These are phyloP conservation scores for Machimus rusticus DNA, from an alignment of 2,888 invertebrate genomes.

Conservation along the genomic window DNA sequence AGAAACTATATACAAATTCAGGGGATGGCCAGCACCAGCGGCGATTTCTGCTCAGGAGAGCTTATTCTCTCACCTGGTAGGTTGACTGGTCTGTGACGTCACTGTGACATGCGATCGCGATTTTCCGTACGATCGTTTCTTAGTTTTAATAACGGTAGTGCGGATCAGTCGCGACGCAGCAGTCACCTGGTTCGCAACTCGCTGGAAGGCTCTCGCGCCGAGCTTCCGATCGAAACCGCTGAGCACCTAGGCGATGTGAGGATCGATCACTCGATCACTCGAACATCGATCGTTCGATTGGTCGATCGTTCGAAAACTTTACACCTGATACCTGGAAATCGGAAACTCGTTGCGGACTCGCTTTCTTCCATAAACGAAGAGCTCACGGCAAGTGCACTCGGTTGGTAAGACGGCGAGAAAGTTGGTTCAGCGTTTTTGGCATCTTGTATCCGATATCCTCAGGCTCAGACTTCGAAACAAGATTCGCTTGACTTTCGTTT, in stretches of 20 bases:
- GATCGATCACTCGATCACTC: not conserved
- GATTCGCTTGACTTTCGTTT: constrained; percentile 14
- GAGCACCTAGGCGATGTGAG: not conserved
- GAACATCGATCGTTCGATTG: not conserved
- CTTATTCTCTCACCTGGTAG: not conserved
- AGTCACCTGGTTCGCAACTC: not conserved
- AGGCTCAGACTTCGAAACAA: not conserved
- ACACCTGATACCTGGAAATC: not conserved
- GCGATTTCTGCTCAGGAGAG: not conserved
- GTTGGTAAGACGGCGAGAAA: not conserved
- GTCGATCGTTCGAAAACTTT: not conserved
- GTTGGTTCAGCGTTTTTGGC: not conserved
- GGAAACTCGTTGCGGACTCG: not conserved
- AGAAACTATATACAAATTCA: constrained; percentile 4
- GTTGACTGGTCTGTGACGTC: constrained; percentile 20
- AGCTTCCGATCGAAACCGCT: not conserved
- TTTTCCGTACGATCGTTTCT: not conserved
- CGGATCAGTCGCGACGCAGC: not conserved
- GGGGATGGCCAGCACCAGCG: not conserved
- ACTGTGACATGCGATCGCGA: not conserved
- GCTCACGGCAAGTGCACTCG: not conserved
- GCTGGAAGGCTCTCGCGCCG: not conserved
- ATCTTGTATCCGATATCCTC: not conserved
- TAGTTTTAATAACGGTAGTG: constrained; percentile 4
- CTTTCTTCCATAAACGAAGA: not conserved